Base-by-base conservation (phyloP, 2,888 invertebrate genomes). In the Corbicula japonica region DNA sequence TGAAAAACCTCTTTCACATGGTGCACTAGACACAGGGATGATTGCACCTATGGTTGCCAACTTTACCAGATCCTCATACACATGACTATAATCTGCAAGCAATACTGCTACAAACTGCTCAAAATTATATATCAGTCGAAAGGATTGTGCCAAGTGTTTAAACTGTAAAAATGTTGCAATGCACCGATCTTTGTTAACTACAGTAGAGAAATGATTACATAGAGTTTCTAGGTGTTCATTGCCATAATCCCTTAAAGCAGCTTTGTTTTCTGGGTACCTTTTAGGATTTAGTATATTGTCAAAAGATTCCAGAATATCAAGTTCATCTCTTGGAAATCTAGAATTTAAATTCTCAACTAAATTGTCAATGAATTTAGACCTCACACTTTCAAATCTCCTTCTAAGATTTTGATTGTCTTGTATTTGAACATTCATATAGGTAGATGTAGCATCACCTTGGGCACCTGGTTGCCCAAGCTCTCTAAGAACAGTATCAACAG, bases 1-100 rank as follows among this genome's bases (percentile, higher is more conserved):
- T 26, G 75, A 78, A 38, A 82, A 76, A 1, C 81, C 81, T 34
- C 77, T 66, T 35, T 81, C 75, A 82, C 82, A 82, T 26, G 77
- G 73, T 32, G 76, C 79, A 61, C 46, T 52, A 18, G 83, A 83
- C 4, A 83, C 83, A 35, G 83, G 83, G 21, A 79, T 73, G 2
- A 76, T 41, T 21, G 74, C 12, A 28, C 79, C 83, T n/a, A 76
- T 62, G 34, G 21, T 44, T 2, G 76, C 73, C 23, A 83, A 50
- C 15, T 21, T 50, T 23, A 56, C 78, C 60, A 68, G 69, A 30
- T 81, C 81, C 41, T 71, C 66, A 35, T 79, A 76, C 3, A 32
- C 46, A 4, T 76, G 54, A 60, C 4, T 21, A 35, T 56, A 70
- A 2, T 79, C 71, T n/a, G 23, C 66, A 5, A 79, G 44, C 4